Evolutionary conservation across 2,888 invertebrate species (phyloP), one percentile per base, ranked within the genome.

Genomic region (Pseudococcus longispinus): DNA sequence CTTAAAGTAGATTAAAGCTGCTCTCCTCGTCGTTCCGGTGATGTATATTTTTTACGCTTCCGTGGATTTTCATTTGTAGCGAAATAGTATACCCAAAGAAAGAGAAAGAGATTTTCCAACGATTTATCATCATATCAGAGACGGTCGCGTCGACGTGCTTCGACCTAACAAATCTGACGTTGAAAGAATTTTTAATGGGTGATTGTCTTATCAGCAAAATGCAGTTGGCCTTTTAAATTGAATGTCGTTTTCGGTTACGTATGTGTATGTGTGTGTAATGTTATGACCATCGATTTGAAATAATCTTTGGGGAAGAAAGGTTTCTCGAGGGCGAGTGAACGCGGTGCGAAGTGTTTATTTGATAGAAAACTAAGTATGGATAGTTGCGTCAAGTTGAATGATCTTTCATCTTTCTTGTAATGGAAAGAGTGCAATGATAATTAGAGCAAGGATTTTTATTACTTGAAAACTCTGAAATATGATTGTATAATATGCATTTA

Each of bases 71-170:
- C 65, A 44, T 70, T 65, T 85, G 65, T 60, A 29, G 26, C 32
- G 23, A 32, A 85, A 26, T 70, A 84, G 23, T 32, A n/a, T n/a
- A n/a, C n/a, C n/a, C n/a, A n/a, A n/a, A n/a, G n/a, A n/a, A n/a
- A 83, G 11, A 83, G 83, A 83, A 29, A 85, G 37, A 85, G 85
- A 85, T 85, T 70, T 70, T 70, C 20, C 37, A 37, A 44, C 85
- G 65, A 85, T 85, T 85, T 85, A 85, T 85, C 85, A 85, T 85
- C 85, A 74, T 85, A 85, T 85, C 85, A 42, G 85, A 55, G 51
- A 51, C 15, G 26, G 83, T 42, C 60, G 83, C 74, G 77, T 37
- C 42, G 77, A 26, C 70, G 74, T 32, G 32, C 5, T 74, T 37
- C 42, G 18, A 55, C 29, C 20, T 60, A 26, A 84, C 77, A 84